Evolutionary conservation across 2,113 vertebrate genomes (phyloP).

Genomic region (Atlantisia rogersi): DNA sequence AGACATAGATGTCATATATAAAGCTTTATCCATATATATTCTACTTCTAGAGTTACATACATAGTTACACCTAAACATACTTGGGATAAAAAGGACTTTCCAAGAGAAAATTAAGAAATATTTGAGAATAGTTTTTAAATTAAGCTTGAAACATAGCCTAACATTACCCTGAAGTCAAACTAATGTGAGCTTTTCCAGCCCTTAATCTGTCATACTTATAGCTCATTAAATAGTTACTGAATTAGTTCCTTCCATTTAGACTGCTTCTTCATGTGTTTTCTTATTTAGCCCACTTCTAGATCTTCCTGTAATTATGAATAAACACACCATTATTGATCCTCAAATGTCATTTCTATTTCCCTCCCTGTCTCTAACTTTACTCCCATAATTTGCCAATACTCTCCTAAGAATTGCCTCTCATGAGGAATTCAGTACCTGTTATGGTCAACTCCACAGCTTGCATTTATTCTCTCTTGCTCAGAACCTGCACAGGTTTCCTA

Average conservation of each 20-base stretch:
- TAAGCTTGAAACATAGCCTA: not conserved
- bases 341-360: not conserved
- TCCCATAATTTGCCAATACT: not conserved
- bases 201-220: not conserved
- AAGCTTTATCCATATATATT: not conserved
- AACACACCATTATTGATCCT: not conserved
- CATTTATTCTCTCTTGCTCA: not conserved
- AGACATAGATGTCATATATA: accelerated
- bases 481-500: not conserved
- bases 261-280: not conserved
- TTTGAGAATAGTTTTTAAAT: not conserved
- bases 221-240: not conserved
- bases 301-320: slow-evolving; percentile 3
- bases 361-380: not conserved
- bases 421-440: not conserved
- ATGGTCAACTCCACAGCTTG: not conserved
- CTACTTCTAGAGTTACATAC: not conserved
- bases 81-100: not conserved
- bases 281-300: not conserved
- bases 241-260: not conserved
- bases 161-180: not conserved
- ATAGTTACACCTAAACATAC: not conserved
- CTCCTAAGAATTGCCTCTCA: not conserved
- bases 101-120: not conserved
- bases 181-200: not conserved